Evolutionary conservation across 1,140 invertebrate genomes (phyloP).

Genomic region (Archivesica marissinica): DNA sequence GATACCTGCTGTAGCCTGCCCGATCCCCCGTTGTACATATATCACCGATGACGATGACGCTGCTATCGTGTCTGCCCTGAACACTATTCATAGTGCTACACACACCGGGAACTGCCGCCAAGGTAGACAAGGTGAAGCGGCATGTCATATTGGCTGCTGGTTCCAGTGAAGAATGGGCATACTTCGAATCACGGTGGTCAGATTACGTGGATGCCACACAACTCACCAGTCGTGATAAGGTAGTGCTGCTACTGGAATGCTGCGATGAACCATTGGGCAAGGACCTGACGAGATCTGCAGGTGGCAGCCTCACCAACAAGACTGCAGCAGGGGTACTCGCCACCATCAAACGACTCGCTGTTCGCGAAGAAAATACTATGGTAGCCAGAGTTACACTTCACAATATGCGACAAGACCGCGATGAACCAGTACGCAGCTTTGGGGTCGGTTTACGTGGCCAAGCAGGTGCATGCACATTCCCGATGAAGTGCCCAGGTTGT

Average conservation of each 20-base stretch:
- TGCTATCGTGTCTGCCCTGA: not conserved
- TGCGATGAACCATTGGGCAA: constrained; percentile 19
- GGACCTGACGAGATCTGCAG: not conserved
- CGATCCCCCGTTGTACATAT: not conserved
- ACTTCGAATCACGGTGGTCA: too few relatives aligned
- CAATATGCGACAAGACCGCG: too few relatives aligned
- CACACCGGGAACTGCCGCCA: too few relatives aligned
- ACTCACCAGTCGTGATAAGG: not conserved
- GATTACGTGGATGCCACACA: constrained; percentile 6
- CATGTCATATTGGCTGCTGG: too few relatives aligned
- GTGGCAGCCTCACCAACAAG: not conserved
- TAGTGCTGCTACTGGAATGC: constrained; percentile 27
- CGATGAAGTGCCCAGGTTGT: not conserved
- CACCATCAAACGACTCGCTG: not conserved
- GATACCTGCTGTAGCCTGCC: not conserved
- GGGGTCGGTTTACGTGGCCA: not conserved
- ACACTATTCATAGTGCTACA: too few relatives aligned
- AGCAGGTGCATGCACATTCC: not conserved
- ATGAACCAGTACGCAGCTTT: not conserved
- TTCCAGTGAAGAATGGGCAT: too few relatives aligned
- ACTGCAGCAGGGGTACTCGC: not conserved
- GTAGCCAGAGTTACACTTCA: too few relatives aligned
- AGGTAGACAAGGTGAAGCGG: too few relatives aligned
- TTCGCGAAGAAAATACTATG: not conserved
- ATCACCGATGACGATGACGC: not conserved